Evolutionary conservation across 1,140 invertebrate species (phyloP).

Genomic region (Solenopsis fugax): DNA sequence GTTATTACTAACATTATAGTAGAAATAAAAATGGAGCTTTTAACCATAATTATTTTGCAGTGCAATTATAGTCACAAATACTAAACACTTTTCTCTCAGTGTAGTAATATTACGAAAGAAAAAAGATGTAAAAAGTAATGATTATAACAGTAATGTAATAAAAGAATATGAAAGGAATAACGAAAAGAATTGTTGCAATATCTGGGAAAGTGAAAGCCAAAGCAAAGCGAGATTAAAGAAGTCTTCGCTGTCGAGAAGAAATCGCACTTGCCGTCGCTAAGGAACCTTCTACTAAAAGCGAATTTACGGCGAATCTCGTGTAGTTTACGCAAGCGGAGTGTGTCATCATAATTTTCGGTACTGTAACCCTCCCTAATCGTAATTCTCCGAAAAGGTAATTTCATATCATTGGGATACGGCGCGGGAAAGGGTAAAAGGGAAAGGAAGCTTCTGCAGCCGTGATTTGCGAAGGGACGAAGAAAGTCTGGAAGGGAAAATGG

Average conservation of each 20-base stretch:
- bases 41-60: no score
- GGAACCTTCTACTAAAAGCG: background rate
- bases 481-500: slow-evolving; percentile 17
- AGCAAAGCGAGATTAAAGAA: background rate
- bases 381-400: slow-evolving; percentile 45
- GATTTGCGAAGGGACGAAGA: slow-evolving; percentile 58
- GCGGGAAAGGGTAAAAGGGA: background rate
- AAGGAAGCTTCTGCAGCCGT: slow-evolving; percentile 35
- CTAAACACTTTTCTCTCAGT: no score
- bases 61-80: no score
- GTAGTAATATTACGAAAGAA: no score
- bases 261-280: background rate
- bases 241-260: background rate
- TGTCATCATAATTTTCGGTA: background rate
- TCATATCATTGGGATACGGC: background rate
- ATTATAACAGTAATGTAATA: slow-evolving; percentile 3
- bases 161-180: background rate
- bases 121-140: background rate
- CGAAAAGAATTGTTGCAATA: slow-evolving; percentile 5
- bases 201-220: no score
- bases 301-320: background rate
- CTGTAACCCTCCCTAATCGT: background rate
- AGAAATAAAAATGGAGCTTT: no score
- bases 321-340: background rate
- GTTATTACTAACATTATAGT: no score